These are phyloP conservation scores for Norana najaformis DNA, from an alignment of 2,888 invertebrate genomes.

Conservation along the genomic window DNA sequence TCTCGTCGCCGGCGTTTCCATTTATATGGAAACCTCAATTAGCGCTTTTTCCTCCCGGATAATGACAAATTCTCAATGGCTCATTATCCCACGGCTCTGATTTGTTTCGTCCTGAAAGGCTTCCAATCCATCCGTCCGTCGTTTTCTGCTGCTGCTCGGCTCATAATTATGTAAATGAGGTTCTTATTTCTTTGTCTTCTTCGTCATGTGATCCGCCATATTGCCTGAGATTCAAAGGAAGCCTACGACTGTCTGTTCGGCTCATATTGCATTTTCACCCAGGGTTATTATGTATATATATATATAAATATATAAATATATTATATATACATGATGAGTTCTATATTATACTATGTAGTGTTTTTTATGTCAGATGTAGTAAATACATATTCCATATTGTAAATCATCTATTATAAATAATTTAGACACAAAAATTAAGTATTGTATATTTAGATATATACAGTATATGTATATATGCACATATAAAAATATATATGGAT, in stretches of 20 bases:
- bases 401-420: no score
- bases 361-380: no score
- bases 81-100: background rate
- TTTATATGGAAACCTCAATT: slow-evolving; percentile 13
- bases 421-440: no score
- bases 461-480: no score
- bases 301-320: no score
- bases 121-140: background rate
- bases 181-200: background rate
- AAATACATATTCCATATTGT: no score
- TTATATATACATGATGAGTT: no score
- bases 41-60: background rate
- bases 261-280: background rate
- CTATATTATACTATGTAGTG: no score
- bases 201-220: background rate
- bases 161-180: slow-evolving; percentile 2
- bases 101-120: background rate
- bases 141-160: background rate
- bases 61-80: slow-evolving; percentile 13
- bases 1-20: background rate
- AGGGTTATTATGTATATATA: background rate
- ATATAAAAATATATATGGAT: no score
- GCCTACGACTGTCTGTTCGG: background rate
- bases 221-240: background rate
- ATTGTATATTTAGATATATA: no score